Base-by-base conservation (phyloP, 2,888 invertebrate genomes). In the Itoplectis maculator region DNA sequence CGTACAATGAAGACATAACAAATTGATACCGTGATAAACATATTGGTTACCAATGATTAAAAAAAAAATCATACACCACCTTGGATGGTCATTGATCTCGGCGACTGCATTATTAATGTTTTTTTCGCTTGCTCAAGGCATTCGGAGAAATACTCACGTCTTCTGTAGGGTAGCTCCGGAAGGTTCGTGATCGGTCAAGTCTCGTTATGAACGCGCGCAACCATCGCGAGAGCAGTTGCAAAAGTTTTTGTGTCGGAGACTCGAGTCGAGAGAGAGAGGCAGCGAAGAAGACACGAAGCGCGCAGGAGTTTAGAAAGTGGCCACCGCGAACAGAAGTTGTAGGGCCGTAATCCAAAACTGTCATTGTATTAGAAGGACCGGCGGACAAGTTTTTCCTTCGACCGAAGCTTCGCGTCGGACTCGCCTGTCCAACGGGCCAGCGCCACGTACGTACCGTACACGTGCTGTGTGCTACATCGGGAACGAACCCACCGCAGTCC, bases 311-410 rank as follows among this genome's bases (percentile, higher is more conserved):
- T 83, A 74, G 80, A 68, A 83, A 79, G 79, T 82, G 76, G 80
- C 79, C 49, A 66, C 68, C 66, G 68, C 7, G 73, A 77, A 74
- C 72, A 84, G 80, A 88, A 88, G 86, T 88, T 87, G 85, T 85
- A 86, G 86, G 84, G 82, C 86, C 84, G 88, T 88, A 86, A 89
- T 87, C 87, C 80, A 86, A 87, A 86, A 89, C 86, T 89, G 87
- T 87, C 86, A 87, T 87, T 89, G 86, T 87, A 87, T 87, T 86
- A 86, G 85, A 78, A 83, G 72, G 73, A 69, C 69, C 72, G 66
- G 45, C 63, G 70, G 73, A 79, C 76, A 85, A 83, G 77, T 83
- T 84, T 75, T 81, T 73, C 72, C 76, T 20, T 63, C 68, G 61
- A 68, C 72, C 79, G 75, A n/a, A 78, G 65, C 40, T 70, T 65